Evolutionary conservation across 53 echinoderm and acorn worm genomes (phyloP), one percentile per base, ranked within the genome.

Genomic region (Zoroaster sp.): DNA sequence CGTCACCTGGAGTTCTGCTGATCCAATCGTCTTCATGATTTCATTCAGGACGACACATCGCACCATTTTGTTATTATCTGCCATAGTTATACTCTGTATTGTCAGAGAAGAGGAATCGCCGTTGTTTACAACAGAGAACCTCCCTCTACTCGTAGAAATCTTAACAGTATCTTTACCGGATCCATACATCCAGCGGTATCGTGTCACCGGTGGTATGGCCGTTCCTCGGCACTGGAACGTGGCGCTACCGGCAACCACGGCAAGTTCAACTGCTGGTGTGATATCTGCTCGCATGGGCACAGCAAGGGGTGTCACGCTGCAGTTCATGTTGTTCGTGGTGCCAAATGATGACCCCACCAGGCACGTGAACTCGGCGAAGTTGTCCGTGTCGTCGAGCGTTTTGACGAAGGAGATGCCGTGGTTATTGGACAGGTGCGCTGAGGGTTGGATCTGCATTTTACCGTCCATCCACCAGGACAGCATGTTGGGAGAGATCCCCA

Each of bases 341-440:
- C 6, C 38, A 66, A 71, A 35, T 28, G 66, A 44, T 12, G 65
- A 23, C 38, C 89, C 89, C 30, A 89, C 69, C 1, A 72, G 79
- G 80, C 89, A 89, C 25, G 89, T 89, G 45, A 89, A 89, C 39
- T 37, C 52, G 15, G 80, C 72, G 35, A 69, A 89, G 72, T 89
- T 89, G 55, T 89, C 89, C 13, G 45, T 0, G 23, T 25, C 37
- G 70, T 15, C 46, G 1, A 79, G 72, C 1, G 80, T 80, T 71
- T 80, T 66, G 21, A 70, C 80, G 40, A 49, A 52, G 7, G 80
- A 69, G 70, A 89, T 80, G 55, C 69, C 72, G 67, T 72, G 80
- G 20, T 67, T 38, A 69, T 65, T 83, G 83, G 83, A 66, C 17
- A 42, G 69, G 67, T 83, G 69, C 21, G 67, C 68, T 8, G 67